phyloP scores from a whole-genome alignment of 2,888 invertebrate genomes.

The Apamea anceps region DNA sequence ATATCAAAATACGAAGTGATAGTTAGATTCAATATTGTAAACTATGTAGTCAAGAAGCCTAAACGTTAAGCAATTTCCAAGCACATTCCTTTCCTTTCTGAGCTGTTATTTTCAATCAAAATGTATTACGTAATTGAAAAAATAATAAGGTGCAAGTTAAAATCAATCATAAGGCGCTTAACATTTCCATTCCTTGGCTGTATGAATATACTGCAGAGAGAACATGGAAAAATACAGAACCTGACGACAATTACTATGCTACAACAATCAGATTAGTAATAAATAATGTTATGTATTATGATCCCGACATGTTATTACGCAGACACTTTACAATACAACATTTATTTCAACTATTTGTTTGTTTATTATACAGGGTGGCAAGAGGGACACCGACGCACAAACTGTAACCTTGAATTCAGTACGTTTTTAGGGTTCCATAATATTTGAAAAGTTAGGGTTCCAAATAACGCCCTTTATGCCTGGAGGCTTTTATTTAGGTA shows the following conservation, averaged over 20 bases:
- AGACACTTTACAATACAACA: conserved; percentile 28
- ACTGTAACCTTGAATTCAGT: not conserved
- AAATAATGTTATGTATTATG: not conserved
- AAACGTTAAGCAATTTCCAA: not conserved
- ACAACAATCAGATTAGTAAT: conserved; percentile 35
- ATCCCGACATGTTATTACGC: conserved; percentile 30
- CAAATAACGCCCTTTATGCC: no score
- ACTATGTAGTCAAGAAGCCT: conserved; percentile 24
- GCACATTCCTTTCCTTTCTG: not conserved
- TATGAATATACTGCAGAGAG: conserved; percentile 24
- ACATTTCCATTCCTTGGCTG: conserved; percentile 10
- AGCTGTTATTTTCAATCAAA: not conserved
- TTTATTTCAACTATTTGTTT: conserved; percentile 21
- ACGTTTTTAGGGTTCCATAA: no score
- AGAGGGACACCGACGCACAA: not conserved
- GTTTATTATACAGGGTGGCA: not conserved
- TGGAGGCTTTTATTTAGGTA: no score
- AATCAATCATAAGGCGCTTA: not conserved
- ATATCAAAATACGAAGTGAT: conserved; percentile 51
- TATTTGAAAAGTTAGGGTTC: no score
- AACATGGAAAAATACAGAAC: conserved; percentile 28
- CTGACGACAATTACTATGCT: conserved; percentile 24
- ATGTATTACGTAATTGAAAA: not conserved
- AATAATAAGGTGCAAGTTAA: not conserved
- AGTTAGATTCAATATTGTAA: conserved; percentile 31